These are phyloP conservation scores for Serinus canaria DNA, from an alignment of 2,113 vertebrate species.

Conservation along the genomic window DNA sequence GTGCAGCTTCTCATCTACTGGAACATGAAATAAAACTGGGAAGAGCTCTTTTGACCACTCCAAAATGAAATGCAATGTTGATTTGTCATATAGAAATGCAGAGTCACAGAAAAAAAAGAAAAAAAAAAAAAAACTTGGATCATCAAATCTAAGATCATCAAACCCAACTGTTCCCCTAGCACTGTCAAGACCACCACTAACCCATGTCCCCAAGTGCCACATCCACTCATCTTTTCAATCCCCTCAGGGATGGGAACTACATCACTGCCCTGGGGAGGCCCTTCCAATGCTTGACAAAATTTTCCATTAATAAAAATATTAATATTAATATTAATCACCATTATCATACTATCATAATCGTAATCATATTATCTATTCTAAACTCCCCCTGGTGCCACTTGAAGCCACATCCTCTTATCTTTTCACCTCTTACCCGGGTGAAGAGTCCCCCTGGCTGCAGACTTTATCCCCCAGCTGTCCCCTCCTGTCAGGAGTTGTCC, in stretches of 20 bases:
- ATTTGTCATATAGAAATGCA: background rate
- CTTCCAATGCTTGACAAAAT: background rate
- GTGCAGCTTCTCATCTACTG: background rate
- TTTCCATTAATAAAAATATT: background rate
- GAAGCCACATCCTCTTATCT: background rate
- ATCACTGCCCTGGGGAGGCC: background rate
- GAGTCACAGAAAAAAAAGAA: background rate
- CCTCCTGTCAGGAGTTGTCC: background rate
- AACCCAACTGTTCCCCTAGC: accelerated
- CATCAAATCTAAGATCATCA: background rate
- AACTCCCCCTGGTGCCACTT: accelerated
- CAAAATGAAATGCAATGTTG: background rate
- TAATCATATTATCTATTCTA: background rate
- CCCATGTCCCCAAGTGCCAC: background rate
- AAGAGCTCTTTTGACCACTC: background rate
- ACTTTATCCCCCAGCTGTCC: accelerated
- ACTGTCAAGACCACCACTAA: background rate
- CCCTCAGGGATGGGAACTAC: no score
- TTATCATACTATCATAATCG: no score
- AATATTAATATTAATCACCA: background rate
- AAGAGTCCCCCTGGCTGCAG: background rate
- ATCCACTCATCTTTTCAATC: background rate
- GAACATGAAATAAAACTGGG: accelerated
- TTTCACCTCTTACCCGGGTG: background rate
- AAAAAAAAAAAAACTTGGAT: background rate